phyloP scores from a whole-genome alignment of 2,113 vertebrate species.

The Synchiropus splendidus region DNA sequence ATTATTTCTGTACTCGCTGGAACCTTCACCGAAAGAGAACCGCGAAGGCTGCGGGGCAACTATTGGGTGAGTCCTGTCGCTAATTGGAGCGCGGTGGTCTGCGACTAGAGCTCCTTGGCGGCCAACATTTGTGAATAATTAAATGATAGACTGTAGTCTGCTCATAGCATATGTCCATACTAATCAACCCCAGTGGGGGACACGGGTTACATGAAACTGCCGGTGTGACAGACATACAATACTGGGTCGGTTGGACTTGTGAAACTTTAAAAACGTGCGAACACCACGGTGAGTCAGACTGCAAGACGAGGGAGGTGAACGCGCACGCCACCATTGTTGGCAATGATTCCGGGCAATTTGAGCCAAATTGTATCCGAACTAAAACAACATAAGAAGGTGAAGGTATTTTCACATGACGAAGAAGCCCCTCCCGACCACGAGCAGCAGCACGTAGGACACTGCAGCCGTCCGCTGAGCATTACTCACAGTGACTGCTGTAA shows the following conservation, averaged over 20 bases:
- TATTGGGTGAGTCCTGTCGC: constrained; percentile 11
- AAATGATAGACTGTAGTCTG: constrained; percentile 13
- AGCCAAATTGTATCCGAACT: no score
- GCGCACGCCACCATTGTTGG: not conserved
- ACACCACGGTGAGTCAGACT: not conserved
- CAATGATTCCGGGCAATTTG: no score
- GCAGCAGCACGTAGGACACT: constrained; percentile 17
- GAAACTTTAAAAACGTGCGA: not conserved
- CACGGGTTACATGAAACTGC: constrained; percentile 3
- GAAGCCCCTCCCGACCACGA: no score
- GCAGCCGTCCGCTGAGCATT: constrained; percentile 17
- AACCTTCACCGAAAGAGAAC: constrained; percentile 7
- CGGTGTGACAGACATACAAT: not conserved
- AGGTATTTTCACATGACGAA: no score
- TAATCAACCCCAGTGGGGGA: constrained; percentile 18
- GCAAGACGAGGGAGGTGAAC: not conserved
- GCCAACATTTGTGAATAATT: constrained; percentile 22
- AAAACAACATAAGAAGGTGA: no score
- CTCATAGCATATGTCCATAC: constrained; percentile 12
- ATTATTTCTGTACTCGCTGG: constrained; percentile 38
- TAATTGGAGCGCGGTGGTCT: constrained; percentile 39
- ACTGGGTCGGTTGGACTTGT: not conserved
- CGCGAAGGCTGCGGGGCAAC: constrained; percentile 19
- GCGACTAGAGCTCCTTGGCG: constrained; percentile 10
- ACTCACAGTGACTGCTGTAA: constrained; percentile 28